These are phyloP conservation scores for Heterodera carotae DNA, from an alignment of 1,140 invertebrate species.

Conservation along the genomic window DNA sequence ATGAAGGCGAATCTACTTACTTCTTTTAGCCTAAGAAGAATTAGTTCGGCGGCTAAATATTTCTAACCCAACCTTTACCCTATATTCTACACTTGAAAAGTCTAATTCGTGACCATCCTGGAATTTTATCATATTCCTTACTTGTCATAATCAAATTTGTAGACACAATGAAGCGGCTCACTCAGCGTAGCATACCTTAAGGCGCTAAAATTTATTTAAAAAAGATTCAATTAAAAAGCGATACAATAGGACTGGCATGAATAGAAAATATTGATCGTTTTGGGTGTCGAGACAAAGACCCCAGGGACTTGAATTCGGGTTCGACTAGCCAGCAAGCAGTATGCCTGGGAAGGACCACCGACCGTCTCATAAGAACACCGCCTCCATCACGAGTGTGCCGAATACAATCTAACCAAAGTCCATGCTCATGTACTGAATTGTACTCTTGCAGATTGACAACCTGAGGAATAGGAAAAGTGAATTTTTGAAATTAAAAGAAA, in stretches of 20 bases:
- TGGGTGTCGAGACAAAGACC: no score
- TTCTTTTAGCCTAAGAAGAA: no score
- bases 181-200: conserved; percentile 61
- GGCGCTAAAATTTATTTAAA: background rate
- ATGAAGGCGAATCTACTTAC: no score
- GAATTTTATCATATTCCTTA: background rate
- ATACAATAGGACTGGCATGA: no score
- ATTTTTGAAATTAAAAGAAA: background rate
- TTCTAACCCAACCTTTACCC: no score
- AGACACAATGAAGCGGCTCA: conserved; percentile 65
- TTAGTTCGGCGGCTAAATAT: no score
- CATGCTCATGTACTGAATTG: conserved; percentile 64
- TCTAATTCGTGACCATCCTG: background rate
- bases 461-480: background rate
- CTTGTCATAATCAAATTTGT: conserved; percentile 66
- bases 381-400: conserved; percentile 61
- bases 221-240: no score
- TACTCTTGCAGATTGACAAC: conserved; percentile 64
- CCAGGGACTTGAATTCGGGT: no score
- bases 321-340: no score
- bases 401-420: conserved; percentile 64
- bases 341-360: no score
- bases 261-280: no score
- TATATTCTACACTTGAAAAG: no score
- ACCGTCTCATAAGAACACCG: conserved; percentile 60